phyloP scores from a whole-genome alignment of 2,888 invertebrate genomes.

The Netelia virgata region DNA sequence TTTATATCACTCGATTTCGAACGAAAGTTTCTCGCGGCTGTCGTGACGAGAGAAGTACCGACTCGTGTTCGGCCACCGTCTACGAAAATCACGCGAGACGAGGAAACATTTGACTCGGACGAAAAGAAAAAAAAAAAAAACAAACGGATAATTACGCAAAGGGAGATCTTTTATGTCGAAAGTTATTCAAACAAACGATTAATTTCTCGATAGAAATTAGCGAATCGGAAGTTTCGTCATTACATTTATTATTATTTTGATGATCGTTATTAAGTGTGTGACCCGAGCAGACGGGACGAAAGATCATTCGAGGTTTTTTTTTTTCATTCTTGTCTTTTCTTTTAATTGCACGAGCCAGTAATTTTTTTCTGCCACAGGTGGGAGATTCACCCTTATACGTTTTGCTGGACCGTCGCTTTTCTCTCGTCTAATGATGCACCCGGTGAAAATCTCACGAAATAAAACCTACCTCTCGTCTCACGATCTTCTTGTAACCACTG shows the following conservation, averaged over 20 bases:
- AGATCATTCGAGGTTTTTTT: slow-evolving; percentile 10
- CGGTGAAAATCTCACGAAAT: slow-evolving; percentile 71
- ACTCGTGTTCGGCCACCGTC: slow-evolving; percentile 59
- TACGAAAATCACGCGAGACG: slow-evolving; percentile 35
- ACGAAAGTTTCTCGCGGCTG: slow-evolving; percentile 39
- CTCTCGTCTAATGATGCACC: slow-evolving; percentile 75
- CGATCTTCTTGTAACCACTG: slow-evolving; percentile 1
- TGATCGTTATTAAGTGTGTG: slow-evolving; percentile 45
- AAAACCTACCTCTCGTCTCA: slow-evolving; percentile 71
- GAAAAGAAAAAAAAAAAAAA: slow-evolving; percentile 11
- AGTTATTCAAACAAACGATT: slow-evolving; percentile 25
- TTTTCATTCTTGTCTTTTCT: slow-evolving; percentile 17
- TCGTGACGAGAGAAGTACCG: slow-evolving; percentile 31
- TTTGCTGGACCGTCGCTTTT: slow-evolving; percentile 5
- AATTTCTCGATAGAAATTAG: slow-evolving; percentile 29
- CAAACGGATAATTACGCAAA: slow-evolving; percentile 40
- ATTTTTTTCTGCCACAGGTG: slow-evolving; percentile 18
- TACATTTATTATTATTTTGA: not conserved
- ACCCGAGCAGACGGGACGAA: slow-evolving; percentile 26
- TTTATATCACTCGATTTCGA: slow-evolving; percentile 22
- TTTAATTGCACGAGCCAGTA: not conserved
- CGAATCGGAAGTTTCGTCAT: slow-evolving; percentile 3
- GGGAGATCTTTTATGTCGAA: slow-evolving; percentile 47
- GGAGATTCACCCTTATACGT: slow-evolving; percentile 1
- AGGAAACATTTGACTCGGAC: slow-evolving; percentile 30